These are phyloP conservation scores for Tyrannus savana DNA, from an alignment of 2,113 vertebrate species.

Conservation along the genomic window DNA sequence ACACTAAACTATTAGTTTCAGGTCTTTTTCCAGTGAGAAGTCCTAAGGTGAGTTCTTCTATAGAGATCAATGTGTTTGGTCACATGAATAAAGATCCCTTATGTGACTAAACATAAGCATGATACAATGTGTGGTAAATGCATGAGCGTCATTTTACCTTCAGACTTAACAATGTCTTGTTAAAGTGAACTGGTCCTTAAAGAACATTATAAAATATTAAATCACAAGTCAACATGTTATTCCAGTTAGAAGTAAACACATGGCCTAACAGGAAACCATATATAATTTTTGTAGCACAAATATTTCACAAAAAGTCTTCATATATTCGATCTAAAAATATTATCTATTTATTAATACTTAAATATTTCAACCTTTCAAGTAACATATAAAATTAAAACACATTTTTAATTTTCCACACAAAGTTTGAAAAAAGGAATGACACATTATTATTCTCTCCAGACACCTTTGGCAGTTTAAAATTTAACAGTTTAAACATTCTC, in stretches of 20 bases:
- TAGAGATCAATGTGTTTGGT: not conserved
- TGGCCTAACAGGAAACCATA: not conserved
- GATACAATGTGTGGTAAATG: not conserved
- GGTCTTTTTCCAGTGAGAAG: not conserved
- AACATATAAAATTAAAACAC: constrained; percentile 46
- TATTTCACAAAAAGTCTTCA: constrained; percentile 49
- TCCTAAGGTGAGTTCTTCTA: not conserved
- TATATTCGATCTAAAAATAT: constrained; percentile 69
- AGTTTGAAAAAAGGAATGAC: constrained; percentile 49
- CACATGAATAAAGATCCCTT: not conserved
- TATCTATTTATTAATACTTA: constrained; percentile 54
- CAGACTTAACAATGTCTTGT: not conserved
- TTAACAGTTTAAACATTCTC: constrained; percentile 46
- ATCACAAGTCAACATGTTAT: constrained; percentile 10
- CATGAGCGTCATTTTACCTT: not conserved
- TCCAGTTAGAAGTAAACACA: constrained; percentile 25
- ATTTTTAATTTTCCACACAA: constrained; percentile 9
- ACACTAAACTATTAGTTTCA: not conserved
- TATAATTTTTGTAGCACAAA: constrained; percentile 8
- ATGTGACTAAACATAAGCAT: not conserved
- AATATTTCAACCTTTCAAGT: constrained; percentile 38
- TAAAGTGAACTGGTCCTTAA: not conserved
- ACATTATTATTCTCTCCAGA: constrained; percentile 24
- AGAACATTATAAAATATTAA: not conserved
- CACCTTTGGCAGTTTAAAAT: constrained; percentile 30